Conservation (phyloP, 2,797 vertebrate species). For the Pagetopsis macropterus region DNA sequence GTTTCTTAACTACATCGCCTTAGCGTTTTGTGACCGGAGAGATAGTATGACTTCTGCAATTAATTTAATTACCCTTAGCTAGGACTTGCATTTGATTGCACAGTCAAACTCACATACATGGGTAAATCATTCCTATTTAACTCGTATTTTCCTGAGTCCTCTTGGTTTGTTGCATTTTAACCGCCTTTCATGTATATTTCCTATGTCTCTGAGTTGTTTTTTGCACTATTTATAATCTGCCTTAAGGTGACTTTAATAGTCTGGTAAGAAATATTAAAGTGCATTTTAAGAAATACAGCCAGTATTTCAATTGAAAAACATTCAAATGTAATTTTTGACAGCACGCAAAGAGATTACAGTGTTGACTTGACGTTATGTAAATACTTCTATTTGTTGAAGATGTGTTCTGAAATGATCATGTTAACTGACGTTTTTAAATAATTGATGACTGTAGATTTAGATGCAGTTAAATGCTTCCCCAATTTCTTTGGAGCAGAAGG, state of each 20-base stretch:
- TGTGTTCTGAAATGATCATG: too few relatives aligned
- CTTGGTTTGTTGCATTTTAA: background rate
- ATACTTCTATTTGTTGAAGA: too few relatives aligned
- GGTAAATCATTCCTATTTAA: constrained; percentile 11
- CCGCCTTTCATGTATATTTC: background rate
- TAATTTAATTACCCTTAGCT: background rate
- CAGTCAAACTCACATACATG: background rate
- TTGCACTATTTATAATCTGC: background rate
- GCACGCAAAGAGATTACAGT: too few relatives aligned
- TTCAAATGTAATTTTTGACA: too few relatives aligned
- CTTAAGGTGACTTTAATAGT: constrained; percentile 12
- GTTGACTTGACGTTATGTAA: too few relatives aligned
- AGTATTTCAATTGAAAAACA: too few relatives aligned
- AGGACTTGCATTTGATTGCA: constrained; percentile 1
- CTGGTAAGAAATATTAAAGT: constrained; percentile 11
- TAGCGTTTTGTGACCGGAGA: constrained; percentile 5
- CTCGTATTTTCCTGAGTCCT: background rate
- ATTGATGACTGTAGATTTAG: too few relatives aligned
- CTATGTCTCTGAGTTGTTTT: background rate
- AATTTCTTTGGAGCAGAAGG: too few relatives aligned
- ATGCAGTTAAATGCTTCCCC: too few relatives aligned
- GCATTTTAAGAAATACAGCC: too few relatives aligned
- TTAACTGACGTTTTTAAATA: too few relatives aligned
- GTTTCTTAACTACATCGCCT: too few relatives aligned
- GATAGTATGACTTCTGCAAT: background rate